Base-by-base conservation (phyloP, 2,113 vertebrate species). In the Prunella himalayana region DNA sequence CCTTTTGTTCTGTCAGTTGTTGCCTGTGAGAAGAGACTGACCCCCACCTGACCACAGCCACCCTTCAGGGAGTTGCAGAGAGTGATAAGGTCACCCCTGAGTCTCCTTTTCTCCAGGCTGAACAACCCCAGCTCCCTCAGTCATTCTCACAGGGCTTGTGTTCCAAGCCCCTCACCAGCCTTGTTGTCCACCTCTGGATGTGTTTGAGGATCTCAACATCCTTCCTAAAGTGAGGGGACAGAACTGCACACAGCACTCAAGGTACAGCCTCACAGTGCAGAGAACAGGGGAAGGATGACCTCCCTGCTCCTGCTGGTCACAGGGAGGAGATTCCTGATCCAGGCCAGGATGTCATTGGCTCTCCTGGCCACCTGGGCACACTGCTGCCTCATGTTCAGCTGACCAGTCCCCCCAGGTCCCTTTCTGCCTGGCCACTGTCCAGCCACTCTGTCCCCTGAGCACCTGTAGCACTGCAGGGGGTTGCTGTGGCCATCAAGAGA, bases 131-230 rank as follows among this genome's bases (percentile, higher is more conserved):
- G 50, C 16, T 66, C 41, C n/a, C n/a, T 56, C 41, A 56, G 33
- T 2, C 0, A 0, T 56, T 65, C 61, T 35, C 75, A 50, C 2
- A 21, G 45, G 35, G 6, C 4, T 41, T 33, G 73, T 63, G 35
- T 33, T 50, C 45, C 73, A 10, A 42, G 30, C 23, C 18, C 37
- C 11, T 78, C 59, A 27, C 18, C 47, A 77, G 35, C 37, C 37
- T 42, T 0, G 8, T 4, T 51, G 27, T 10, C 45, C 12, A 4
- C 18, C 23, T 63, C 37, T 51, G 47, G 18, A 78, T 0, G 1
- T 0, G 1, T 3, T 13, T 4, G 1, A 50, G 45, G 1, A 3
- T 33, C 45, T 27, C 45, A 41, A 27, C 0, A 1, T 41, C 57
- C 57, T 15, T n/a, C 30, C 45, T 4, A 20, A 77, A 49, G 9